Base-by-base conservation (phyloP, 2,888 invertebrate species). In the Cerastis leucographa region DNA sequence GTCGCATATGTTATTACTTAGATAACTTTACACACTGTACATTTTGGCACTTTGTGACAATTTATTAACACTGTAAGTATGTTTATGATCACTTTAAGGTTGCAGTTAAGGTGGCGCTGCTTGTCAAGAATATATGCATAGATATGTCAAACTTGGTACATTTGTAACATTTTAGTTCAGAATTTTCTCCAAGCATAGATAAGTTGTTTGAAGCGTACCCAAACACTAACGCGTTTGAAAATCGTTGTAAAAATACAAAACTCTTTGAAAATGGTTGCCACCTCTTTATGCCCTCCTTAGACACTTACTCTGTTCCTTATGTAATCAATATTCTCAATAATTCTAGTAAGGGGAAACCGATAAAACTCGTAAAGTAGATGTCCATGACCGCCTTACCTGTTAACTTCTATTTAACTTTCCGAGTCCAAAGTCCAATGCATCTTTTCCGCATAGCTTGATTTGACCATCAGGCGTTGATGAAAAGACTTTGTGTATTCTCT, bases 321-420 rank as follows among this genome's bases (percentile, higher is more conserved):
- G 42, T 22, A 42, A n/a, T 42, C n/a, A 42, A 42, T 19, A 29
- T 42, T 29, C 22, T 49, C 22, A 56, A 46, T 61, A n/a, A 14
- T 42, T 67, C 51, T 71, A 68, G 25, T 22, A 62, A 25, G 40
- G 29, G 25, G 51, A 42, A 76, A 70, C 46, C 12, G n/a, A 59
- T 22, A 59, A 62, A 59, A 40, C 40, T 42, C 0, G 22, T 49
- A 42, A 67, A 72, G 59, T 54, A 42, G 70, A 25, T 64, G 75
- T 80, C 84, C 83, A 64, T 83, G 84, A 73, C 75, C 75, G 62
- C 22, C 17, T 80, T 72, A 70, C 62, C 64, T 67, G 29, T 40
- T 70, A 25, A 35, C 62, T 83, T 44, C 25, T 70, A 62, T 69
- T 83, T 29, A 59, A 42, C 19, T 80, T 56, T 25, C 61, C 54